Evolutionary conservation across 92 coral and sea anemone genomes (phyloP).

Genomic region (Epizoanthus illoricatus): DNA sequence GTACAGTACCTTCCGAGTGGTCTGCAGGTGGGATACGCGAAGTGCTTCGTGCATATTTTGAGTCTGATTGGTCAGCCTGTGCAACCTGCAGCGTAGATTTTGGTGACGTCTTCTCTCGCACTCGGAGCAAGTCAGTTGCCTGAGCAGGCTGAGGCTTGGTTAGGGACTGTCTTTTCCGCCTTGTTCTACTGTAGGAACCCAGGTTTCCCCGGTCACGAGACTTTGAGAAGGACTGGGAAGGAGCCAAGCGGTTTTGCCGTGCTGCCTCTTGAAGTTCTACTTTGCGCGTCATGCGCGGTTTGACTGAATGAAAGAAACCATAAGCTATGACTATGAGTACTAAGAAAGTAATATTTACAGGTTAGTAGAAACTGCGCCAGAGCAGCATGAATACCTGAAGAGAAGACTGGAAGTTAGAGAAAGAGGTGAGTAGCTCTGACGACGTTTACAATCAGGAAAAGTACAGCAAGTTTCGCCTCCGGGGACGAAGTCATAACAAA

Average conservation of each 20-base stretch:
- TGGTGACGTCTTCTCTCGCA: conserved; percentile 14
- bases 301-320: conserved; percentile 48
- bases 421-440: too few relatives aligned
- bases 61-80: conserved; percentile 23
- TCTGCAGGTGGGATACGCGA: conserved; percentile 2
- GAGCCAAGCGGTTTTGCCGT: conserved; percentile 52
- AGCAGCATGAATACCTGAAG: too few relatives aligned
- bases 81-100: conserved; percentile 26
- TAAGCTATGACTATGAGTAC: neutral
- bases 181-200: conserved; percentile 49
- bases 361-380: neutral
- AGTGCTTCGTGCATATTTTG: neutral
- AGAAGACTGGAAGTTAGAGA: too few relatives aligned
- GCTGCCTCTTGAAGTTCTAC: conserved; percentile 80
- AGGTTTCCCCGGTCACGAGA: conserved; percentile 49
- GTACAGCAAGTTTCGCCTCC: too few relatives aligned
- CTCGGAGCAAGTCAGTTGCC: conserved; percentile 33
- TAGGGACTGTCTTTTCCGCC: conserved; percentile 47
- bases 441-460: too few relatives aligned
- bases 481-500: too few relatives aligned
- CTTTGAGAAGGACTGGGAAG: conserved; percentile 39
- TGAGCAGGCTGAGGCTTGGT: conserved; percentile 50
- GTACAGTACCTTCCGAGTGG: conserved; percentile 5
- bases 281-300: conserved; percentile 79
- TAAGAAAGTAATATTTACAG: neutral